Conservation (phyloP, 2,888 invertebrate species). For the Thereva unica region DNA sequence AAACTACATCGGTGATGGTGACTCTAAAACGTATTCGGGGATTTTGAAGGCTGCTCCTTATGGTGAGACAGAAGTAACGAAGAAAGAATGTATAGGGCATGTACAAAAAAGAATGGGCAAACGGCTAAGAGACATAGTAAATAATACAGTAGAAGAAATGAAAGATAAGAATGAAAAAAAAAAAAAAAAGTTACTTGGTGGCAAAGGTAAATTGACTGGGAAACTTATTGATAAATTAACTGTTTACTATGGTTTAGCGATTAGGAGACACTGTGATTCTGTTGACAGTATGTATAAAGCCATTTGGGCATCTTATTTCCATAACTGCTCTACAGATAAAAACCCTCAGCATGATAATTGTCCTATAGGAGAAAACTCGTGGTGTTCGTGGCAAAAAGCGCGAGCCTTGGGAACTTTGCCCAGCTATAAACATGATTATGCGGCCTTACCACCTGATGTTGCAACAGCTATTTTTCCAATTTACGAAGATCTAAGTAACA, state of each 20-base stretch:
- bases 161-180: slow-evolving; percentile 8
- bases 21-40: no score
- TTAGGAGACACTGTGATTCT: slow-evolving; percentile 20
- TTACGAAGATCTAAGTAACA: no score
- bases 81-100: no score
- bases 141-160: slow-evolving; percentile 4
- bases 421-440: no score
- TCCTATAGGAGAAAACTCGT: slow-evolving; percentile 5
- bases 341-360: slow-evolving; percentile 20
- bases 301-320: slow-evolving; percentile 20
- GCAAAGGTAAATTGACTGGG: no score
- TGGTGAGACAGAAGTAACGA: no score
- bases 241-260: slow-evolving; percentile 19
- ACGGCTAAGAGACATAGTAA: slow-evolving; percentile 11
- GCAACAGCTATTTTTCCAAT: no score
- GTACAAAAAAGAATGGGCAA: slow-evolving; percentile 13
- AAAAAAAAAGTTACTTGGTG: slow-evolving; percentile 12
- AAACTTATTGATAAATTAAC: slow-evolving; percentile 8
- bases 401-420: no score
- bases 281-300: slow-evolving; percentile 8
- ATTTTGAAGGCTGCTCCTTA: no score
- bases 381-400: no score
- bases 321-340: slow-evolving; percentile 13
- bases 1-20: no score
- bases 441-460: no score